These are phyloP conservation scores for Astropecten irregularis DNA, from an alignment of 53 echinoderm and acorn worm species.

Conservation along the genomic window DNA sequence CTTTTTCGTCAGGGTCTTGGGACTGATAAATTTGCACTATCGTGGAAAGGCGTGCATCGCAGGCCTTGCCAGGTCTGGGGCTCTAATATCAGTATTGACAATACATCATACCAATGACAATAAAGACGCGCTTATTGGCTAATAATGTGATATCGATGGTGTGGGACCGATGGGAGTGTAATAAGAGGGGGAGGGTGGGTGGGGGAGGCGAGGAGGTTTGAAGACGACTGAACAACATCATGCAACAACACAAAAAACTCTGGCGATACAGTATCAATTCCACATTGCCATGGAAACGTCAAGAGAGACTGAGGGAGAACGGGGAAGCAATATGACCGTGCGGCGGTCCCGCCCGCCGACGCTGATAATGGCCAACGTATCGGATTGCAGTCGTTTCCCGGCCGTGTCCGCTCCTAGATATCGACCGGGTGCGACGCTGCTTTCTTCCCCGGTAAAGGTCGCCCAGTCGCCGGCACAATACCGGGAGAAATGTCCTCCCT, in stretches of 20 bases:
- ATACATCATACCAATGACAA: slow-evolving; percentile 15
- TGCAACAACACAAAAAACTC: no score
- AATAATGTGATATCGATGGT: slow-evolving; percentile 45
- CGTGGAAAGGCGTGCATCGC: no score
- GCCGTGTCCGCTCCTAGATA: slow-evolving; percentile 27
- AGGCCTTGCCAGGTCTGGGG: no score
- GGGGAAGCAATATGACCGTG: slow-evolving; percentile 48
- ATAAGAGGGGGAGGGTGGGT: no score
- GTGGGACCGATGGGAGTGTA: not conserved
- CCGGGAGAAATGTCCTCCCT: not conserved
- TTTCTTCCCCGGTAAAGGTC: slow-evolving; percentile 52
- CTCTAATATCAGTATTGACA: slow-evolving; percentile 10
- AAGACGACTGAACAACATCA: no score
- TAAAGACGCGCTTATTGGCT: slow-evolving; percentile 45
- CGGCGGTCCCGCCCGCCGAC: slow-evolving; percentile 6
- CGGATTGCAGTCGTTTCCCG: slow-evolving; percentile 25
- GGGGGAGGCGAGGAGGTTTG: no score
- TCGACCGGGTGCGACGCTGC: slow-evolving; percentile 27
- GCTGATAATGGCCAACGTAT: slow-evolving; percentile 41
- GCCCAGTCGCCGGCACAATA: slow-evolving; percentile 41
- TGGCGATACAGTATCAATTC: slow-evolving; percentile 51
- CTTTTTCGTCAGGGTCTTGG: no score
- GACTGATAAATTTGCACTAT: no score
- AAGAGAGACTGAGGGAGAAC: slow-evolving; percentile 22
- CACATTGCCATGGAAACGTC: slow-evolving; percentile 41